These are phyloP conservation scores for Drusus annulatus DNA, from an alignment of 1,140 invertebrate species.

Conservation along the genomic window DNA sequence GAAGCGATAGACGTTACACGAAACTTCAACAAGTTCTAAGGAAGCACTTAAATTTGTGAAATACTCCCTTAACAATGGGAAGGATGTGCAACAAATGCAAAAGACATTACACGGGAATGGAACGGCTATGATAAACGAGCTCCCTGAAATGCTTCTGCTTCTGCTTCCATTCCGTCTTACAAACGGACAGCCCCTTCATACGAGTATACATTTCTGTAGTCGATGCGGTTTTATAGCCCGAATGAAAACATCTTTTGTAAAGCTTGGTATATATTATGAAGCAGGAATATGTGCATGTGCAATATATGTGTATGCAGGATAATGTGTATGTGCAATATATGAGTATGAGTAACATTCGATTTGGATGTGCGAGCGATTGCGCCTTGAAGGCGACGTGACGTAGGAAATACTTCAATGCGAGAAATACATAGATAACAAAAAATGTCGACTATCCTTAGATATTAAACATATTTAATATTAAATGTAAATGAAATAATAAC, in stretches of 20 bases:
- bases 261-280: too few relatives aligned
- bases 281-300: not conserved
- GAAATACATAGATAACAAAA: too few relatives aligned
- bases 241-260: too few relatives aligned
- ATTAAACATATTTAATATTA: too few relatives aligned
- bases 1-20: too few relatives aligned
- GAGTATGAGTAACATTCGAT: too few relatives aligned
- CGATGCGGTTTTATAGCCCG: conserved; percentile 28
- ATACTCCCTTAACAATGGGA: conserved; percentile 18
- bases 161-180: conserved; percentile 24
- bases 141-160: conserved; percentile 13
- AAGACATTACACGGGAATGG: conserved; percentile 29
- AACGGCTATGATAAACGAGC: conserved; percentile 33
- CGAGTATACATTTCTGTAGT: conserved; percentile 2
- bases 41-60: conserved; percentile 15
- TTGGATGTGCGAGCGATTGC: too few relatives aligned
- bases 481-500: too few relatives aligned
- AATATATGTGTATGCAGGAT: not conserved
- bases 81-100: conserved; percentile 38
- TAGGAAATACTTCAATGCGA: too few relatives aligned
- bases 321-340: not conserved
- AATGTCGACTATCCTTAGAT: too few relatives aligned
- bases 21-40: conserved; percentile 18
- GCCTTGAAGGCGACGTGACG: too few relatives aligned
- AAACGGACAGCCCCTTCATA: conserved; percentile 13